phyloP scores from a whole-genome alignment of 1,140 invertebrate genomes.

The Cataglyphis hispanica region DNA sequence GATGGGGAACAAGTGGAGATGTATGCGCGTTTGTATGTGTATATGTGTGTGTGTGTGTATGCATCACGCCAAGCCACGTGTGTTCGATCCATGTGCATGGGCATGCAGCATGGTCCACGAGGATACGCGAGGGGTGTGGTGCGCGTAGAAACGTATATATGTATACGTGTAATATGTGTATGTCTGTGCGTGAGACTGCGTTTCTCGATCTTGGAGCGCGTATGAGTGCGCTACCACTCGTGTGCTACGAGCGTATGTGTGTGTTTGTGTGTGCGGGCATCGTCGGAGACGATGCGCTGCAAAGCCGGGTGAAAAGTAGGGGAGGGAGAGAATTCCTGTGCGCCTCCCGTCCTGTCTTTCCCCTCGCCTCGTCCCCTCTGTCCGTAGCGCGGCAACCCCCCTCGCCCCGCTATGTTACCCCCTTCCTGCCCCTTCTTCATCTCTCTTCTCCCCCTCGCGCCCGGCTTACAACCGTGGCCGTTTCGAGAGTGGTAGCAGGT shows the following conservation, averaged over 20 bases:
- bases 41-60: not conserved
- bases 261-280: constrained; percentile 56
- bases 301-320: constrained; percentile 79
- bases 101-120: constrained; percentile 33
- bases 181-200: not conserved
- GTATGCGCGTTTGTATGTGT: not conserved
- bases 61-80: constrained; percentile 19
- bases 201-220: constrained; percentile 37
- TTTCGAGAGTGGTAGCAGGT: constrained; percentile 74
- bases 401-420: constrained; percentile 54
- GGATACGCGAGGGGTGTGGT: constrained; percentile 38
- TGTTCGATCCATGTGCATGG: constrained; percentile 8
- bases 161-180: not conserved
- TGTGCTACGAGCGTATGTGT: not conserved
- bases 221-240: not conserved
- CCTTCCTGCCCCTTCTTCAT: constrained; percentile 13
- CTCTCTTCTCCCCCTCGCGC: constrained; percentile 39
- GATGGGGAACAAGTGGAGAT: constrained; percentile 63
- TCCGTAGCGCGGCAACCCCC: constrained; percentile 26
- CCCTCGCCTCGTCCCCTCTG: constrained; percentile 2
- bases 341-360: constrained; percentile 53
- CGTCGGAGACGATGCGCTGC: constrained; percentile 79
- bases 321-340: constrained; percentile 80
- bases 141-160: not conserved
- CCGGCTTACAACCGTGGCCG: constrained; percentile 61